These are phyloP conservation scores for Leptinotarsa peninsularis DNA, from an alignment of 2,888 invertebrate species.

Conservation along the genomic window DNA sequence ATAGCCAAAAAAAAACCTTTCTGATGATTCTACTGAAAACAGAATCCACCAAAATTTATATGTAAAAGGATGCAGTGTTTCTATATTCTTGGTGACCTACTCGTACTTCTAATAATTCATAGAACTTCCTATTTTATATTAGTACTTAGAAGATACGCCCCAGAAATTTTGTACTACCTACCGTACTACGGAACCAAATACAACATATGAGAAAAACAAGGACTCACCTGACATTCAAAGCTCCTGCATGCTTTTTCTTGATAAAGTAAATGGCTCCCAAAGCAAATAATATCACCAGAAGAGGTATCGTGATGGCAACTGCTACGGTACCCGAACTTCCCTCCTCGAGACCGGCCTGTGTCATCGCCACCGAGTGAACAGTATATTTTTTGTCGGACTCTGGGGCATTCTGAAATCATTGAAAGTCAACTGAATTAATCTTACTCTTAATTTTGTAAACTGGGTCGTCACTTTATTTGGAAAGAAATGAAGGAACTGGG, in stretches of 20 bases:
- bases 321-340: slow-evolving; percentile 44
- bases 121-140: too few relatives aligned
- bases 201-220: too few relatives aligned
- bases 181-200: background rate
- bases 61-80: too few relatives aligned
- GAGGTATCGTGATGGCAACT: slow-evolving; percentile 49
- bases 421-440: too few relatives aligned
- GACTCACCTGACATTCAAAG: slow-evolving; percentile 51
- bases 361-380: slow-evolving; percentile 39
- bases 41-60: too few relatives aligned
- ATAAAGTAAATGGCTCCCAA: slow-evolving; percentile 41
- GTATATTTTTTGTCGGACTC: slow-evolving; percentile 33
- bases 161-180: background rate
- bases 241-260: slow-evolving; percentile 46
- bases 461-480: too few relatives aligned
- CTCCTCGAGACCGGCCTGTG: slow-evolving; percentile 23
- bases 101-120: too few relatives aligned
- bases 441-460: background rate
- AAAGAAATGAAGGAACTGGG: too few relatives aligned
- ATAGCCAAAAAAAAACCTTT: too few relatives aligned
- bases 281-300: slow-evolving; percentile 44
- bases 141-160: too few relatives aligned
- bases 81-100: too few relatives aligned
- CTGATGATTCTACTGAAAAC: too few relatives aligned
- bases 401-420: slow-evolving; percentile 32